Conservation (phyloP, 2,797 vertebrate species). For the Delichon dasypus region DNA sequence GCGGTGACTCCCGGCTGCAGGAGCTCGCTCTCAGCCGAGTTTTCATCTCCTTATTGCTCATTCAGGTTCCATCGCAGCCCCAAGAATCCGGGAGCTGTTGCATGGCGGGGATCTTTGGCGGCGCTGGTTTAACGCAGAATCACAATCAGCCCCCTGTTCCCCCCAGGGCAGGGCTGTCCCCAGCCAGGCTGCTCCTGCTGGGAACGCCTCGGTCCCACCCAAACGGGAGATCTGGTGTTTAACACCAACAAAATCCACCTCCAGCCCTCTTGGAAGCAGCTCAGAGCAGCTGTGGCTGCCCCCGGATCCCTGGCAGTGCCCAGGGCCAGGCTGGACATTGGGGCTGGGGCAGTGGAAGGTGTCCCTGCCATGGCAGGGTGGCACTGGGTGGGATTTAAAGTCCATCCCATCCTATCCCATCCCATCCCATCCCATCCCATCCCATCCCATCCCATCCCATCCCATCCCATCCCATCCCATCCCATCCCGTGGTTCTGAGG, state of each 20-base stretch:
- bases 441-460: too few relatives aligned
- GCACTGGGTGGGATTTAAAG: rapidly evolving
- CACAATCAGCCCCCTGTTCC: neutral
- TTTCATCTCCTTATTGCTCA: neutral
- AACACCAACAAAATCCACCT: neutral
- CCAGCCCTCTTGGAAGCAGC: neutral
- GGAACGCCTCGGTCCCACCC: neutral
- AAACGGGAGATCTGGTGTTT: rapidly evolving
- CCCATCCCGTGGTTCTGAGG: neutral
- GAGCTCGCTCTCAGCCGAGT: neutral
- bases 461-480: neutral
- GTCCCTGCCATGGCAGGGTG: neutral
- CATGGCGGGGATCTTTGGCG: neutral
- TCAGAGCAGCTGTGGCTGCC: neutral
- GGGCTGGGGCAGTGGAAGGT: neutral
- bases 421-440: too few relatives aligned
- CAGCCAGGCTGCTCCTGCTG: neutral
- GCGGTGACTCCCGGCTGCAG: neutral
- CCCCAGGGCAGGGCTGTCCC: neutral
- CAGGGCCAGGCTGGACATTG: neutral
- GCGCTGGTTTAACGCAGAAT: neutral
- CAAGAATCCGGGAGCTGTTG: neutral
- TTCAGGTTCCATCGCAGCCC: neutral
- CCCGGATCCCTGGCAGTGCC: neutral
- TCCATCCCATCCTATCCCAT: neutral